phyloP scores from a whole-genome alignment of 1,140 invertebrate genomes.

The Charaxes varanes region DNA sequence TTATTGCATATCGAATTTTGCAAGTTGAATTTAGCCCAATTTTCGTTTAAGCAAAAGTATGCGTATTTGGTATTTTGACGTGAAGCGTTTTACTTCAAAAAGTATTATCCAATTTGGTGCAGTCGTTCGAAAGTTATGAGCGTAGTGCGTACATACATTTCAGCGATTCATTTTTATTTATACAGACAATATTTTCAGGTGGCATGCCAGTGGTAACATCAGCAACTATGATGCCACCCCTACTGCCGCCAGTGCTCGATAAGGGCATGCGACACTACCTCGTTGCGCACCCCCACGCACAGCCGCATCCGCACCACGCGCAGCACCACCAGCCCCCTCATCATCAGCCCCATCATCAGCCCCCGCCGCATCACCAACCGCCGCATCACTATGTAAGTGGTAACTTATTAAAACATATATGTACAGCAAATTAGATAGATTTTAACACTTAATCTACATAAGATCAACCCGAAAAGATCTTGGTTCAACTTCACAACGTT shows the following conservation, averaged over 20 bases:
- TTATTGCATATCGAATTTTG: too few relatives aligned
- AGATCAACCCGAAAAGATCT: too few relatives aligned
- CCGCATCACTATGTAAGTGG: slow-evolving; percentile 79
- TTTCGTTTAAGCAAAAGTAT: too few relatives aligned
- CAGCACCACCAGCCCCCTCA: slow-evolving; percentile 67
- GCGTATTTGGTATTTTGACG: too few relatives aligned
- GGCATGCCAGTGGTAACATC: slow-evolving; percentile 92
- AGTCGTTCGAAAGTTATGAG: too few relatives aligned
- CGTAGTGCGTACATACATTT: too few relatives aligned
- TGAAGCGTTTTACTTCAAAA: too few relatives aligned
- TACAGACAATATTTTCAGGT: slow-evolving; percentile 35
- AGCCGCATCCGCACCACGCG: slow-evolving; percentile 73
- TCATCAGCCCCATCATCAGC: slow-evolving; percentile 75
- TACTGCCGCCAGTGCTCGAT: slow-evolving; percentile 92
- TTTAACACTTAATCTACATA: too few relatives aligned
- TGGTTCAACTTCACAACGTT: too few relatives aligned
- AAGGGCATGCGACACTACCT: slow-evolving; percentile 91
- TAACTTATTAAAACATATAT: not conserved
- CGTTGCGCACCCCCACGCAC: slow-evolving; percentile 78
- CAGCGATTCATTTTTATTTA: too few relatives aligned
- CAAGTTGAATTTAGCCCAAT: too few relatives aligned
- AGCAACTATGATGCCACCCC: slow-evolving; percentile 81
- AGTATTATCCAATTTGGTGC: too few relatives aligned
- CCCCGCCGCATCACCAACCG: slow-evolving; percentile 71
- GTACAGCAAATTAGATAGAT: not conserved